These are phyloP conservation scores for Gymnosoma rotundatum DNA, from an alignment of 2,888 invertebrate genomes.

Conservation along the genomic window DNA sequence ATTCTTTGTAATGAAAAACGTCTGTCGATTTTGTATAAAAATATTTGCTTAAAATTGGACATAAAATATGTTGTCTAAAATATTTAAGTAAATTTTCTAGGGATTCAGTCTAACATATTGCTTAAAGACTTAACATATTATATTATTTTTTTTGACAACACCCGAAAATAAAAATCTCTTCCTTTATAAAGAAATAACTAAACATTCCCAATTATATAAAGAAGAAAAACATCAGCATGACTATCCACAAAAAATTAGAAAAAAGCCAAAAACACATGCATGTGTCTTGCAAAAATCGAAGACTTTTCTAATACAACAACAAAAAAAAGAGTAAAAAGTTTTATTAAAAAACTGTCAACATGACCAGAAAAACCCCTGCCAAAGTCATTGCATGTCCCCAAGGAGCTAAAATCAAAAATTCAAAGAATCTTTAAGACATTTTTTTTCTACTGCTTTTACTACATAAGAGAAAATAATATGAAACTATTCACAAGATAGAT, in stretches of 20 bases:
- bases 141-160: constrained; percentile 10
- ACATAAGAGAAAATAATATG: not conserved
- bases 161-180: not conserved
- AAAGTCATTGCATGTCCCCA: constrained; percentile 59
- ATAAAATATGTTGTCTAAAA: too few relatives aligned
- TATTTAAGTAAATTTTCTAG: too few relatives aligned
- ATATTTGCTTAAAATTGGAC: too few relatives aligned
- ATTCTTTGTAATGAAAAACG: too few relatives aligned
- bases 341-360: constrained; percentile 70
- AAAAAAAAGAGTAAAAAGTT: constrained; percentile 30
- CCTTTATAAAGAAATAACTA: not conserved
- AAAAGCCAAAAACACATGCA: not conserved
- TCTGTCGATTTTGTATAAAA: too few relatives aligned
- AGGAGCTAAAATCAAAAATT: constrained; percentile 68
- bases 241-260: not conserved
- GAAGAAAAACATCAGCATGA: constrained; percentile 2
- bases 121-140: constrained; percentile 4
- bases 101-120: not conserved
- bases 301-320: not conserved
- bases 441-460: constrained; percentile 15
- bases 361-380: constrained; percentile 47
- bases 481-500: constrained; percentile 19
- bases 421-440: constrained; percentile 52
- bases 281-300: not conserved
- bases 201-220: not conserved